Evolutionary conservation across 1,140 invertebrate genomes (phyloP).

Genomic region (Eubasilissa regina): DNA sequence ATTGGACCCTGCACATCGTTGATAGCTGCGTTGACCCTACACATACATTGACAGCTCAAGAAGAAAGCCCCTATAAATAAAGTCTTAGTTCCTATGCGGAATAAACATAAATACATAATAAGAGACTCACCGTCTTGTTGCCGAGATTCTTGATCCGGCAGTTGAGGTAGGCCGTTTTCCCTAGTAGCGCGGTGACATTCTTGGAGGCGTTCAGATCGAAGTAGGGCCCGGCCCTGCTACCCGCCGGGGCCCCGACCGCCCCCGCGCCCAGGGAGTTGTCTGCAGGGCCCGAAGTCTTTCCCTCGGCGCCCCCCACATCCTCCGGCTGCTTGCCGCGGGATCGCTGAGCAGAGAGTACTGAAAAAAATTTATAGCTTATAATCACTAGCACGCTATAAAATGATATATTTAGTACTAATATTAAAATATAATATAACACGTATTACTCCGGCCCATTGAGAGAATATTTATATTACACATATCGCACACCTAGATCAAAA

Average conservation of each 20-base stretch:
- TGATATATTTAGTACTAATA: no score
- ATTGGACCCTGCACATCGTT: no score
- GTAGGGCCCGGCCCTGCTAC: constrained; percentile 71
- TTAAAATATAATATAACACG: no score
- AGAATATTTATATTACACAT: no score
- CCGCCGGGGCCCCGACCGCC: constrained; percentile 52
- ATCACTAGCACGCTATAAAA: no score
- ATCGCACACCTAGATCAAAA: no score
- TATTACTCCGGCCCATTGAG: no score
- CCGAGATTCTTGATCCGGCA: constrained; percentile 85
- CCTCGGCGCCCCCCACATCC: constrained; percentile 37
- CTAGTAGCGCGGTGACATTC: constrained; percentile 83
- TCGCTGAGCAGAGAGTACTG: constrained; percentile 59
- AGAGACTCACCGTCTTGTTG: constrained; percentile 81
- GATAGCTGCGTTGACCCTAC: no score
- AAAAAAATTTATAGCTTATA: constrained; percentile 47
- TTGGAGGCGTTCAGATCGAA: constrained; percentile 78
- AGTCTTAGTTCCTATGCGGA: no score
- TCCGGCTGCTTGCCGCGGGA: constrained; percentile 54
- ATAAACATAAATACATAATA: no score
- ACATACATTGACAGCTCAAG: no score
- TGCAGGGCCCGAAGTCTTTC: constrained; percentile 37
- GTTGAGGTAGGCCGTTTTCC: constrained; percentile 84
- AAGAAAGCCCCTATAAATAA: no score
- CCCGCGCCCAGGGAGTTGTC: constrained; percentile 50